These are phyloP conservation scores for Bombylius major DNA, from an alignment of 2,888 invertebrate genomes.

Conservation along the genomic window DNA sequence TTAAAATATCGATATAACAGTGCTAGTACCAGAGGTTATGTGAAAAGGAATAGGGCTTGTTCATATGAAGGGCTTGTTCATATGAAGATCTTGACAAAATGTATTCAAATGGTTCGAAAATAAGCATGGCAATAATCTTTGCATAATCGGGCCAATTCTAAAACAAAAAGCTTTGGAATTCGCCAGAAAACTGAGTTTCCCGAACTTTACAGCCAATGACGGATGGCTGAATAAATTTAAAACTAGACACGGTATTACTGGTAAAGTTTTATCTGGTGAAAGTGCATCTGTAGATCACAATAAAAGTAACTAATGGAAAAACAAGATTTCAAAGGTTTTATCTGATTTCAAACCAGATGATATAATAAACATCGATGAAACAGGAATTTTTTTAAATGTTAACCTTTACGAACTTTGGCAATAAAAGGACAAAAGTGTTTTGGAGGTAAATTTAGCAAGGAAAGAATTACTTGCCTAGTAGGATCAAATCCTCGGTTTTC, in stretches of 20 bases:
- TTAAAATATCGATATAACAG: no score
- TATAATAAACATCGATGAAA: constrained; percentile 7
- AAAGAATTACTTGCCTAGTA: constrained; percentile 18
- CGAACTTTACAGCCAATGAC: no score
- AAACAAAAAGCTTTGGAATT: neutral
- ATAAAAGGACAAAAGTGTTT: constrained; percentile 15
- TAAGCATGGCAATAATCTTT: neutral
- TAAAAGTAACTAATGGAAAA: neutral
- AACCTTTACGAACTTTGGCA: constrained; percentile 3
- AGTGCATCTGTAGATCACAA: neutral
- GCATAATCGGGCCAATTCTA: neutral
- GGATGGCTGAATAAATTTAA: no score
- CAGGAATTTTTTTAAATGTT: constrained; percentile 5
- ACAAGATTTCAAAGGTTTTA: neutral
- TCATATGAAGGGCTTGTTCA: no score
- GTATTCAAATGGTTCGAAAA: neutral
- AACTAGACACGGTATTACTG: neutral
- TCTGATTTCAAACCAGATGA: neutral
- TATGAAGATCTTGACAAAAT: neutral
- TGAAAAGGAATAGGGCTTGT: neutral
- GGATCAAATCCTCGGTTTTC: constrained; percentile 19
- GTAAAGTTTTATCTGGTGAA: neutral
- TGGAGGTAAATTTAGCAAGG: constrained; percentile 17
- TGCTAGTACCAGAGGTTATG: no score
- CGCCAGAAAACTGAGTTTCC: neutral